These are phyloP conservation scores for Microtus ochrogaster DNA, from an alignment of 2,113 vertebrate genomes.

Conservation along the genomic window DNA sequence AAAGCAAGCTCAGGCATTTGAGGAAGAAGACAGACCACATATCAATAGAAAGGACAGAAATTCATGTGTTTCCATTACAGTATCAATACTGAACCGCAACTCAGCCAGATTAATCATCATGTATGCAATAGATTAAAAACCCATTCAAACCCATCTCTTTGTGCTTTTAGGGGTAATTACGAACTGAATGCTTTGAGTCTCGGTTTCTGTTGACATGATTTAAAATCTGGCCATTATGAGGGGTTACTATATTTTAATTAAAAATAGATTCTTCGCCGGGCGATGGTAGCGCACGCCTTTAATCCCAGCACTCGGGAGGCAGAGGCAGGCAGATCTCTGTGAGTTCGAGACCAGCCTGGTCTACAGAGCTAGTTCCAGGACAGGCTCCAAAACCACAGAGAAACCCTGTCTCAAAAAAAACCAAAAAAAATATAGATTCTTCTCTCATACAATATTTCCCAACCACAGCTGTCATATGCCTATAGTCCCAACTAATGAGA, in stretches of 20 bases:
- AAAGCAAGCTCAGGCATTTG: not conserved
- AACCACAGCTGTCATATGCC: not conserved
- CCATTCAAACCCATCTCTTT: not conserved
- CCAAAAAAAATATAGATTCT: too few species aligned
- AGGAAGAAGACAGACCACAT: not conserved
- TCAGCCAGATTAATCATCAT: not conserved
- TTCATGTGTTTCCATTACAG: not conserved
- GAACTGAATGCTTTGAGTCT: not conserved
- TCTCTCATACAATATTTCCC: not conserved
- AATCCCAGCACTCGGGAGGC: too few species aligned
- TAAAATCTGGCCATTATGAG: not conserved
- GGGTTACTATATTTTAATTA: not conserved
- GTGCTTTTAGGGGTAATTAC: not conserved
- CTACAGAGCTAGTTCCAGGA: too few species aligned
- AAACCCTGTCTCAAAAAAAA: too few species aligned
- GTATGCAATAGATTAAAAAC: not conserved
- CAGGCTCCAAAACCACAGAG: too few species aligned
- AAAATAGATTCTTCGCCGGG: not conserved
- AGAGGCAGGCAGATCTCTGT: too few species aligned
- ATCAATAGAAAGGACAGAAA: not conserved
- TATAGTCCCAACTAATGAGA: not conserved
- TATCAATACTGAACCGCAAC: too few species aligned
- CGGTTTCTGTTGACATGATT: not conserved
- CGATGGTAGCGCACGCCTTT: too few species aligned
- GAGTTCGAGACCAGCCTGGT: too few species aligned